Conservation (phyloP, 2,797 vertebrate species). For the Enteromius paludinosus region DNA sequence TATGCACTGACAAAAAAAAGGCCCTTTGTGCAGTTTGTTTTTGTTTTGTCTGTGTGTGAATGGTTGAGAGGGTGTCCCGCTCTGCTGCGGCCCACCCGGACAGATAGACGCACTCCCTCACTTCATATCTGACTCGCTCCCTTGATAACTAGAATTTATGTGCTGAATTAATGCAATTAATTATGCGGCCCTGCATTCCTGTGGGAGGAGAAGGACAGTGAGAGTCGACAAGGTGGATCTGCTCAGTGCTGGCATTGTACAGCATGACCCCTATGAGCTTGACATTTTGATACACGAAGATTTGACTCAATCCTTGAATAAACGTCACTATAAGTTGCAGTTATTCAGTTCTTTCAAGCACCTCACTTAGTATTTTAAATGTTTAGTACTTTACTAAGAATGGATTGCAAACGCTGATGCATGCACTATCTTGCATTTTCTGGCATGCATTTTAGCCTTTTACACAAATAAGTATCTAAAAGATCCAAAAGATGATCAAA, state of each 20-base stretch:
- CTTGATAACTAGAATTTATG: slow-evolving; percentile 41
- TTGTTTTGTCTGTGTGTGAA: slow-evolving; percentile 22
- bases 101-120: slow-evolving; percentile 46
- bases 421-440: neutral
- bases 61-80: slow-evolving; percentile 40
- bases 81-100: slow-evolving; percentile 48
- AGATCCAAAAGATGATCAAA: neutral
- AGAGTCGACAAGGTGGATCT: neutral
- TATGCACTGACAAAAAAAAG: neutral
- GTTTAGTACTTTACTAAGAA: neutral
- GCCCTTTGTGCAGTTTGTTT: slow-evolving; percentile 16
- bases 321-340: neutral
- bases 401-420: neutral
- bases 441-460: neutral
- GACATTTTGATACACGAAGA: slow-evolving; percentile 1
- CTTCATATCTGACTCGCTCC: slow-evolving; percentile 42
- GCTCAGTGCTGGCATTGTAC: slow-evolving; percentile 15
- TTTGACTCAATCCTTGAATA: neutral
- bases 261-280: slow-evolving; percentile 20
- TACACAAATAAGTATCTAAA: neutral
- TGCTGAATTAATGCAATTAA: slow-evolving; percentile 51
- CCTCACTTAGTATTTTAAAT: neutral
- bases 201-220: slow-evolving; percentile 28
- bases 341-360: neutral
- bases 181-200: slow-evolving; percentile 44